Base-by-base conservation (phyloP, 1,140 invertebrate species). In the Apis florea region DNA sequence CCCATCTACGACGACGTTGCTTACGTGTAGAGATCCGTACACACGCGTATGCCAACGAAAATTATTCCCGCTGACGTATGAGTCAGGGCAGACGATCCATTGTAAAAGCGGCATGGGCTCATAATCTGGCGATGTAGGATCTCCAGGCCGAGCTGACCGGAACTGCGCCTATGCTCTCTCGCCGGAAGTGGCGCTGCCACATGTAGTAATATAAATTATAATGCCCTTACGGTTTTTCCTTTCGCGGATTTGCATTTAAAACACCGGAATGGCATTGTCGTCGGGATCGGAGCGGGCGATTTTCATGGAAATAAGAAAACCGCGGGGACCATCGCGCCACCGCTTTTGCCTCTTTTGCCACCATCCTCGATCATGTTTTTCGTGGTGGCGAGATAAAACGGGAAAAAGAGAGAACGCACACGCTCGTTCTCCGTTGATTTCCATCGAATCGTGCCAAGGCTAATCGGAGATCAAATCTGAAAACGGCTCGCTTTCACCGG, bases 141-240 rank as follows among this genome's bases (percentile, higher is more conserved):
- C 92, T 92, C 90, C 86, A 90, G 88, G 86, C 89, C 90, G 86
- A 89, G 90, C 90, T 93, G 92, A 93, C 92, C 92, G 92, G 92
- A 93, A 93, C 92, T 93, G 90, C 92, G 92, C 92, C 92, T 93
- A 92, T 93, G 92, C 92, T 92, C 90, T 92, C 89, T 88, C 91
- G 87, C 86, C 92, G 92, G 92, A 93, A 93, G 92, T 91, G 90
- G 90, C 89, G 90, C 91, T 93, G 92, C 91, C 91, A 93, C 92
- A 93, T 93, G 92, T 93, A 93, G 92, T 93, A 93, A 93, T 93
- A 93, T 93, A 93, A 93, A 93, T 93, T 93, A 93, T 92, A 93
- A 93, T 93, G 92, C 92, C 91, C 90, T 92, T 93, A 93, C 92
- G 92, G 91, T 91, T 93, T 92, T 91, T 91, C 90, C 91, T 90